A percentile compares a stretch with the other conserved stretches of the same genome.
phyloP scores from a whole-genome alignment of 2,888 invertebrate genomes.

The Agrochola circellaris region DNA sequence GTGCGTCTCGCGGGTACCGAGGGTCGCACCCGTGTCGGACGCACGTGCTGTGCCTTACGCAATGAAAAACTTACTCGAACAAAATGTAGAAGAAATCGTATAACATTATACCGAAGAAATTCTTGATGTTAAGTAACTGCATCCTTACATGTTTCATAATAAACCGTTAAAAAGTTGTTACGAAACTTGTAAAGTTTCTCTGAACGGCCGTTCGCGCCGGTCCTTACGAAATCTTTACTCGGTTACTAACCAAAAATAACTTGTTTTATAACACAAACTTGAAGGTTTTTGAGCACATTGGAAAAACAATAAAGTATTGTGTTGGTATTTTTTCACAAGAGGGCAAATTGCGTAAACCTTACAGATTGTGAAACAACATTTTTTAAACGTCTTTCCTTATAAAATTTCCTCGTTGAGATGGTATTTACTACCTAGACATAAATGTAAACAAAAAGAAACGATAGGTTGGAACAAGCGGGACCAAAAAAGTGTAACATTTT shows the following conservation, averaged over 20 bases:
- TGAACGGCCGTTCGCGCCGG: background rate
- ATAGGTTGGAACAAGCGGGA: background rate
- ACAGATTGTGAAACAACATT: slow-evolving; percentile 27
- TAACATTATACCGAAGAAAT: slow-evolving; percentile 20
- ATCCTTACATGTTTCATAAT: slow-evolving; percentile 31
- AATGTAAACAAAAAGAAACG: background rate
- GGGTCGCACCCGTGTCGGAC: slow-evolving; percentile 81
- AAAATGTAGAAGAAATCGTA: slow-evolving; percentile 41
- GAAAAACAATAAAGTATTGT: slow-evolving; percentile 28
- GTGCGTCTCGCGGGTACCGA: slow-evolving; percentile 80
- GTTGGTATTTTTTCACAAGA: slow-evolving; percentile 9
- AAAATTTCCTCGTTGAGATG: slow-evolving; percentile 1
- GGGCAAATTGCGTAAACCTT: slow-evolving; percentile 18
- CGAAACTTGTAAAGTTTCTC: slow-evolving; percentile 37
- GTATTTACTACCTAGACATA: background rate
- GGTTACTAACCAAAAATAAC: slow-evolving; percentile 47
- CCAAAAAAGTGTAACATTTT: background rate
- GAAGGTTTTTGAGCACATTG: slow-evolving; percentile 13
- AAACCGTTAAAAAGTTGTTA: slow-evolving; percentile 35
- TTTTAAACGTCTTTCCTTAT: slow-evolving; percentile 16
- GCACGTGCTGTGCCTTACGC: slow-evolving; percentile 79
- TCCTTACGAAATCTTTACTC: slow-evolving; percentile 38
- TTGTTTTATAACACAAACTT: slow-evolving; percentile 39
- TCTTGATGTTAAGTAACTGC: slow-evolving; percentile 36
- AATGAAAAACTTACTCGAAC: slow-evolving; percentile 50